Conservation (phyloP, 2,888 invertebrate genomes). For the Cecidostiba fungosa region DNA sequence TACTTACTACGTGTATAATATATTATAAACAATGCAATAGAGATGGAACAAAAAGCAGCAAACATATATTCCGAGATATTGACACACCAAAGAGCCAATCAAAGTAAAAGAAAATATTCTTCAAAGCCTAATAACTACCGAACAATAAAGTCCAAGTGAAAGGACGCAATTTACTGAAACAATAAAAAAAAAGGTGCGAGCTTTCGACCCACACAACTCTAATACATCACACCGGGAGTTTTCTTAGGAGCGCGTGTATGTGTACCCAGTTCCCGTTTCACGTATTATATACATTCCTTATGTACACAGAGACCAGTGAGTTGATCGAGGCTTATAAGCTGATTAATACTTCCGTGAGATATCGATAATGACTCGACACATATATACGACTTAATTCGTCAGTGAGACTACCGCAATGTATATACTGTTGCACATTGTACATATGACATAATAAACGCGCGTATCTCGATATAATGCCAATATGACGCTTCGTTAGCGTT, state of each 20-base stretch:
- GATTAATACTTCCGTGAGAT: conserved; percentile 4
- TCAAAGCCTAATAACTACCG: neutral
- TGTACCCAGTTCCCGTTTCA: neutral
- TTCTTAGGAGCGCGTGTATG: neutral
- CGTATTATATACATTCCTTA: neutral
- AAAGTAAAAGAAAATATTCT: neutral
- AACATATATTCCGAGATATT: too few relatives aligned
- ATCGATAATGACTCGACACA: neutral
- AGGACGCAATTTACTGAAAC: neutral
- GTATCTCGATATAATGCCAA: neutral
- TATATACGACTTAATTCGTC: neutral
- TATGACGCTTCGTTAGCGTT: neutral
- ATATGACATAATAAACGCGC: neutral
- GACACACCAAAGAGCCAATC: neutral
- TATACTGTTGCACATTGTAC: neutral
- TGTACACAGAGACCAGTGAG: neutral
- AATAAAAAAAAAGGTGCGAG: neutral
- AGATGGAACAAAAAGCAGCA: neutral
- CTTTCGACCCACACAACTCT: neutral
- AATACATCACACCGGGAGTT: neutral
- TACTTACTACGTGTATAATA: too few relatives aligned
- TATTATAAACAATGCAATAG: neutral
- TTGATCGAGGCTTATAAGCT: neutral
- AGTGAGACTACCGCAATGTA: neutral
- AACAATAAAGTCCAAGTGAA: neutral